Evolutionary conservation across 2,113 vertebrate genomes (phyloP).

Genomic region (Oryzias celebensis): DNA sequence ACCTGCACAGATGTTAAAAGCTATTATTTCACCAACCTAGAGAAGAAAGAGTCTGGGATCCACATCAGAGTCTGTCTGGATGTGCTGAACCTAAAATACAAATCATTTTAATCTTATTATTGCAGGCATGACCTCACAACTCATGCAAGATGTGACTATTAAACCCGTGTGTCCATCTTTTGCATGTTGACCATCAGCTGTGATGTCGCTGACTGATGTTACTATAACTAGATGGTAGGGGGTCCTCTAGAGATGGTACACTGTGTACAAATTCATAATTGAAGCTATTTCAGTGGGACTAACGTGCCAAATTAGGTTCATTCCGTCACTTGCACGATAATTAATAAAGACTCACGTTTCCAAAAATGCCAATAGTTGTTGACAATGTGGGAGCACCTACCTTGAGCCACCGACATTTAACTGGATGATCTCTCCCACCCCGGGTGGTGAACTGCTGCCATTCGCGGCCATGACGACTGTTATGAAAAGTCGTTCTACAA

Average conservation of each 20-base stretch:
- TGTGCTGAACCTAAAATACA: conserved; percentile 88
- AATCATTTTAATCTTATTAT: conserved; percentile 13
- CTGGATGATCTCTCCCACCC: conserved; percentile 91
- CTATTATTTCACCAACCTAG: conserved; percentile 81
- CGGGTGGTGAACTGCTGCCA: conserved; percentile 75
- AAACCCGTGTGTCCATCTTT: neutral
- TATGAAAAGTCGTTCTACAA: neutral
- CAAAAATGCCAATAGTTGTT: conserved; percentile 9
- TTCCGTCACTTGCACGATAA: neutral
- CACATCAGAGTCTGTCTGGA: conserved; percentile 98
- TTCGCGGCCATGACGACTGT: conserved; percentile 82
- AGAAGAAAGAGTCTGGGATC: conserved; percentile 99
- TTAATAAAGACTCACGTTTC: conserved; percentile 9
- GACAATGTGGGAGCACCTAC: conserved; percentile 62
- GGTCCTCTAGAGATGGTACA: conserved; percentile 3
- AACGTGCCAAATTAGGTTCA: too few relatives aligned
- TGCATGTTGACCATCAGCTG: neutral
- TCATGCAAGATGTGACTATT: neutral
- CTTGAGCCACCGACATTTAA: conserved; percentile 93
- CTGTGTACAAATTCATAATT: conserved; percentile 1
- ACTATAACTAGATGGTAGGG: neutral
- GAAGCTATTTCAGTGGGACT: neutral
- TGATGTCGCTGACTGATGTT: neutral
- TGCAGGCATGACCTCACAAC: neutral
- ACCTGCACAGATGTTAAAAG: neutral